Evolutionary conservation across 2,797 vertebrate genomes (phyloP), one percentile per base, ranked within the genome.

Genomic region (Setipinna tenuifilis): DNA sequence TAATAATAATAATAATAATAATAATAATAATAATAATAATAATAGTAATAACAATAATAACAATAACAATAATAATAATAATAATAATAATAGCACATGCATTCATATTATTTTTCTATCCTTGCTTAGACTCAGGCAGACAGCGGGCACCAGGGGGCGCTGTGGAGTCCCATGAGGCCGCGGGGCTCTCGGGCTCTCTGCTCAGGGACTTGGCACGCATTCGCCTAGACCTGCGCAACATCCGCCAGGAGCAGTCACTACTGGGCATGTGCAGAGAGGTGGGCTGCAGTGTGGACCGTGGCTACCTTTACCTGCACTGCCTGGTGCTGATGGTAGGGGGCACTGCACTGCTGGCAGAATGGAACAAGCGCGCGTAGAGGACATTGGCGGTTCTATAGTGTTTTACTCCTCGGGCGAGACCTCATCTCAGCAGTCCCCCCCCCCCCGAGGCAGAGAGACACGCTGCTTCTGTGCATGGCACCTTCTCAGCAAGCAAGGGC

Each of bases 271-370:
- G 83, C 84, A 82, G 86, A 50, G 86, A 87, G 83, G 31, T 89
- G 44, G 86, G 84, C 16, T 78, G 65, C 17, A 12, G 61, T 28
- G 6, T 89, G 12, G 88, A 89, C 85, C 83, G 58, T 3, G 54
- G 17, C 31, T 89, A 89, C 81, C 80, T 89, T 41, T 89, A 85
- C 61, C 80, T 89, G 81, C 88, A 89, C 85, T 85, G 84, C 81
- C 25, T 87, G 0, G 65, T 83, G 6, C 84, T 89, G 65, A 78
- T 87, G 78, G 31, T 50, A 11, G 88, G 86, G 75, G 86, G 82
- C 14, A 61, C 81, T 4, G 21, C 41, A 14, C 82, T 89, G 50
- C 82, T 83, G 57, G 28, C 35, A 9, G 19, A 87, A 57, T 87
- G 88, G 88, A 68, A 78, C 17, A 78, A 78, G 71, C 50, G 9